Evolutionary conservation across 2,113 vertebrate species (phyloP).

Genomic region (Callionymus lyra): DNA sequence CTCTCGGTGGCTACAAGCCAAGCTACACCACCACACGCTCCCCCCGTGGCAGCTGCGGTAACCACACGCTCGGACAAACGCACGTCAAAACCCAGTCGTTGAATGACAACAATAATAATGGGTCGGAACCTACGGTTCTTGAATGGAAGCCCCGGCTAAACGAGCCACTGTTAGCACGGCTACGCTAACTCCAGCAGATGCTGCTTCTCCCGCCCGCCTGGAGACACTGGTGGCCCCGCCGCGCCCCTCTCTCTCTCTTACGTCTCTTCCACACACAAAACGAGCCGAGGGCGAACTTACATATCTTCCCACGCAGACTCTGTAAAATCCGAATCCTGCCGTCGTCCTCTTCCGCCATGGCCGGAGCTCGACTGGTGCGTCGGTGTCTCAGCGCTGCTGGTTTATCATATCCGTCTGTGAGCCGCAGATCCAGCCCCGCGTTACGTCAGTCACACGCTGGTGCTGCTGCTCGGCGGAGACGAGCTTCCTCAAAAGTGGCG

Average conservation of each 20-base stretch:
- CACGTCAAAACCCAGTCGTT: too few species aligned
- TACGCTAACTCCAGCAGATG: too few species aligned
- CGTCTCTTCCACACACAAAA: too few species aligned
- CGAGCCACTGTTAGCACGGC: too few species aligned
- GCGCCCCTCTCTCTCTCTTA: conserved; percentile 60
- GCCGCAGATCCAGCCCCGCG: conserved; percentile 60
- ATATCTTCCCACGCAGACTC: conserved; percentile 80
- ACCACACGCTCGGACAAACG: too few species aligned
- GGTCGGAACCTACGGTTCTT: too few species aligned
- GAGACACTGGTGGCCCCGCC: conserved; percentile 49
- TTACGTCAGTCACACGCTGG: conserved; percentile 41
- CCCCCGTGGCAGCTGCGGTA: too few species aligned
- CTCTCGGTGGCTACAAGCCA: too few species aligned
- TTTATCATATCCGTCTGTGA: conserved; percentile 71
- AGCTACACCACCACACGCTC: too few species aligned
- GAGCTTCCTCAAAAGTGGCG: conserved; percentile 15
- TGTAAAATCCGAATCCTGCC: conserved; percentile 74
- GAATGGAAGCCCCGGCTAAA: too few species aligned
- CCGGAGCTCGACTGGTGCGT: conserved; percentile 54
- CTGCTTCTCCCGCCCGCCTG: too few species aligned
- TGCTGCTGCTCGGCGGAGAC: conserved; percentile 11
- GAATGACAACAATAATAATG: too few species aligned
- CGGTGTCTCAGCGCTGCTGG: conserved; percentile 60
- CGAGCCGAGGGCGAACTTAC: conserved; percentile 66
- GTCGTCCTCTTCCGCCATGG: conserved; percentile 77